Conservation (phyloP, 2,113 vertebrate species). For the Sapajus apella region DNA sequence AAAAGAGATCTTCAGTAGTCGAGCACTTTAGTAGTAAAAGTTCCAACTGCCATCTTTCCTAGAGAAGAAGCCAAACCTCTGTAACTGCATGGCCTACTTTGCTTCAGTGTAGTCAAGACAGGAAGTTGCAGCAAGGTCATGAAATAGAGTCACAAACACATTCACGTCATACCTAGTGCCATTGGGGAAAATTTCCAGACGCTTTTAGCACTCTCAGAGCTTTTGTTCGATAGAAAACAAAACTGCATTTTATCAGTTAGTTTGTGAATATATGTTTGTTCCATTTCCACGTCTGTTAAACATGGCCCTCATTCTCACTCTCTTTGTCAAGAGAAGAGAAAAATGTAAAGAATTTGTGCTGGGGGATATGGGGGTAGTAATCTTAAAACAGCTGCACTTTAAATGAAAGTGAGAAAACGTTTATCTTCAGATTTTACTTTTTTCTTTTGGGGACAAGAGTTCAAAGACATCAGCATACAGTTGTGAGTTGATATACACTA, state of each 20-base stretch:
- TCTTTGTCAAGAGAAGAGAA: neutral
- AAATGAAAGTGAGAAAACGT: slow-evolving; percentile 19
- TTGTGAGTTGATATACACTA: neutral
- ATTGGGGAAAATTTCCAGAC: neutral
- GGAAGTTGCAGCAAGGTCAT: neutral
- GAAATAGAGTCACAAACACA: neutral
- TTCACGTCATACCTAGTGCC: neutral
- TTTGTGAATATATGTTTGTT: neutral
- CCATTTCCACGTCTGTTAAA: slow-evolving; percentile 11
- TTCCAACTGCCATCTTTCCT: neutral
- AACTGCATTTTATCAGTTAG: neutral
- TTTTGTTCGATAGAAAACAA: neutral
- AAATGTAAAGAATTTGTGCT: neutral
- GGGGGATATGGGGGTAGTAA: neutral
- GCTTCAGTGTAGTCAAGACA: neutral
- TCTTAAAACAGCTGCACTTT: neutral
- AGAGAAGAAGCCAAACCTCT: neutral
- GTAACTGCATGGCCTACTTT: neutral
- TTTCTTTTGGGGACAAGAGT: neutral
- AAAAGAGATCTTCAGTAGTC: neutral
- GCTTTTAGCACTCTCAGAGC: slow-evolving; percentile 6
- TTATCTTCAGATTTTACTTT: neutral
- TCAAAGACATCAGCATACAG: neutral
- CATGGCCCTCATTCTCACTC: neutral
- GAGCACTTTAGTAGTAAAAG: neutral